phyloP scores from a whole-genome alignment of 2,113 vertebrate genomes.

The Cromileptes altivelis region DNA sequence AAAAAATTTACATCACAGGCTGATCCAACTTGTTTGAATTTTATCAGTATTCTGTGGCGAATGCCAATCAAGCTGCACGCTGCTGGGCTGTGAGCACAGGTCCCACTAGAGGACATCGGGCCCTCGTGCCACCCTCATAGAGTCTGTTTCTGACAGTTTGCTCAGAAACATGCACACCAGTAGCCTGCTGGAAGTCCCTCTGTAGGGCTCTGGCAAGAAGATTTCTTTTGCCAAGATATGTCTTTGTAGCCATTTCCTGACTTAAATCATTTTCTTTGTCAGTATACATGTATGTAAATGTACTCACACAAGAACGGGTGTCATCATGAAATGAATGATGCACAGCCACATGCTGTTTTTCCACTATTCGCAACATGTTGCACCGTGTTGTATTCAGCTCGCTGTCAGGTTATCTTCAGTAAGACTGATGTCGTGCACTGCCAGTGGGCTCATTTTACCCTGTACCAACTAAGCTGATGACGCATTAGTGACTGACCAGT shows the following conservation, averaged over 20 bases:
- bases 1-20: no score
- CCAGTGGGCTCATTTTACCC: slow-evolving; percentile 71
- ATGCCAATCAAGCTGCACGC: no score
- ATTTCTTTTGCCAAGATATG: not conserved
- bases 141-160: no score
- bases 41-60: no score
- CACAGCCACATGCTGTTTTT: slow-evolving; percentile 40
- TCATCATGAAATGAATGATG: slow-evolving; percentile 11
- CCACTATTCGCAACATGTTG: slow-evolving; percentile 52
- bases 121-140: no score
- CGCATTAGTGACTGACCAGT: slow-evolving; percentile 79
- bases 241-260: not conserved
- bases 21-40: no score
- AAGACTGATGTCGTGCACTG: slow-evolving; percentile 72
- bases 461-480: slow-evolving; percentile 72
- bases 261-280: not conserved
- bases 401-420: slow-evolving; percentile 68
- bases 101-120: no score
- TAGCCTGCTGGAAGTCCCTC: no score
- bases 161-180: no score
- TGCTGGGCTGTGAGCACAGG: no score
- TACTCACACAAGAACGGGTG: not conserved
- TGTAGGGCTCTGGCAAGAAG: no score
- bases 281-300: not conserved
- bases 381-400: slow-evolving; percentile 37